These are phyloP conservation scores for Babylonia areolata DNA, from an alignment of 1,140 invertebrate genomes.

Conservation along the genomic window DNA sequence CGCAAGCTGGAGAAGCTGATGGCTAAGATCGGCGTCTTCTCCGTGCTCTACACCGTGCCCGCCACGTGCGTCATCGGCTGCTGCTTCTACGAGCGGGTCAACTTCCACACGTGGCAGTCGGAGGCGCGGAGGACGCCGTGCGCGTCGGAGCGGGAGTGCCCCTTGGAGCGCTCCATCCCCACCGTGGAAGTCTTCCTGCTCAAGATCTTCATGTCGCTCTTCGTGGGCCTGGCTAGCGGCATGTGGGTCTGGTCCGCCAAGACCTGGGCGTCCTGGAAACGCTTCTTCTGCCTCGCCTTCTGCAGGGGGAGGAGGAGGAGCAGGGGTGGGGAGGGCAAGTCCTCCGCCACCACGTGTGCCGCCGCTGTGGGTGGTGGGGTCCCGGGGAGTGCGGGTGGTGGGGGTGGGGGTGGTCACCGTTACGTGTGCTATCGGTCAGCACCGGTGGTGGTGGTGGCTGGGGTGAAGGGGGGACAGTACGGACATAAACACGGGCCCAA, in stretches of 20 bases:
- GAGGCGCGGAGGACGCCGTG: constrained; percentile 53
- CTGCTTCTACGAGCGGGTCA: constrained; percentile 83
- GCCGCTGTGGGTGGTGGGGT: background rate
- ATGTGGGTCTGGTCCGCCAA: constrained; percentile 82
- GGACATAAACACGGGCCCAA: background rate
- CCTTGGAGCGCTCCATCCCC: constrained; percentile 74
- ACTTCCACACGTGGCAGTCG: background rate
- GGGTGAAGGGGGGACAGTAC: background rate
- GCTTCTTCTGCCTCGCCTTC: constrained; percentile 70
- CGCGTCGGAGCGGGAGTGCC: constrained; percentile 83
- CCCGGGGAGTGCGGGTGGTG: background rate
- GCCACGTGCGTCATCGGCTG: constrained; percentile 92
- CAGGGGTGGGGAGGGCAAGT: background rate
- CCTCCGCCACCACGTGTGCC: background rate
- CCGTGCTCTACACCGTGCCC: constrained; percentile 95
- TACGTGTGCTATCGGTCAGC: background rate
- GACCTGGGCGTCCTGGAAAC: constrained; percentile 84
- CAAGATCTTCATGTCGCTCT: constrained; percentile 79
- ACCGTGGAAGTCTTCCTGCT: constrained; percentile 79
- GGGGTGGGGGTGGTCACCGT: background rate
- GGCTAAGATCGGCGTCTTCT: constrained; percentile 92
- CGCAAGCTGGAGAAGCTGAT: constrained; percentile 98
- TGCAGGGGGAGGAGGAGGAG: constrained; percentile 52
- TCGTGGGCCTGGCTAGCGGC: constrained; percentile 81
- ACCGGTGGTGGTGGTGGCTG: background rate